These are phyloP conservation scores for Epiperipatus broadwayi DNA, from an alignment of 2,888 invertebrate genomes.

Conservation along the genomic window DNA sequence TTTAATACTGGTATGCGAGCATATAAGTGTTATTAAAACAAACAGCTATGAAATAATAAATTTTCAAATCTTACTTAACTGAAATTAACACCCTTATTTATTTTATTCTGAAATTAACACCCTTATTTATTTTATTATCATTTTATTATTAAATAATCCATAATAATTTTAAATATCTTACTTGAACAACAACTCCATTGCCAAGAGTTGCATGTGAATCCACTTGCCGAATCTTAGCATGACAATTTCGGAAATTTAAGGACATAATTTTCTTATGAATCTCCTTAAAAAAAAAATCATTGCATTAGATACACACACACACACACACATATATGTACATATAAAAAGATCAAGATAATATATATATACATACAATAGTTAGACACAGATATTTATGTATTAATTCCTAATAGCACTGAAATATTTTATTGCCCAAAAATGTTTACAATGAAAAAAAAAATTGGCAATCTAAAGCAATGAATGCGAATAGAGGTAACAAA, in stretches of 20 bases:
- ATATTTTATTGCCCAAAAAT: too few species aligned
- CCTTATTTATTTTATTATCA: not conserved
- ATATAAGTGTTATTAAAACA: too few species aligned
- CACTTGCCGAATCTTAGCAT: constrained; percentile 91
- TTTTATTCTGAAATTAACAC: not conserved
- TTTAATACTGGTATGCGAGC: too few species aligned
- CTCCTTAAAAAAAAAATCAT: constrained; percentile 49
- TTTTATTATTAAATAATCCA: not conserved
- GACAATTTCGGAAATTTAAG: constrained; percentile 84
- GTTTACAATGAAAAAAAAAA: too few species aligned
- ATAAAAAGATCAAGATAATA: constrained; percentile 12
- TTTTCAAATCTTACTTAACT: too few species aligned
- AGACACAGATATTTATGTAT: constrained; percentile 5
- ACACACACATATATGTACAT: too few species aligned
- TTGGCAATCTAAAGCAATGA: too few species aligned
- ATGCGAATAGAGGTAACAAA: too few species aligned
- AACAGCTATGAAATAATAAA: too few species aligned
- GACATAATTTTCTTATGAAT: constrained; percentile 89
- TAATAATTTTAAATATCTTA: constrained; percentile 20
- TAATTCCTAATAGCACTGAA: constrained; percentile 1
- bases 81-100: not conserved
- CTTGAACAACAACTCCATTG: constrained; percentile 83
- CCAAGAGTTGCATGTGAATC: constrained; percentile 85
- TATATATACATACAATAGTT: too few species aligned
- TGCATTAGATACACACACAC: too few species aligned